A percentile compares a stretch with the other conserved stretches of the same genome.
Evolutionary conservation across 1,140 invertebrate species (phyloP).

Genomic region (Ceratitis capitata): DNA sequence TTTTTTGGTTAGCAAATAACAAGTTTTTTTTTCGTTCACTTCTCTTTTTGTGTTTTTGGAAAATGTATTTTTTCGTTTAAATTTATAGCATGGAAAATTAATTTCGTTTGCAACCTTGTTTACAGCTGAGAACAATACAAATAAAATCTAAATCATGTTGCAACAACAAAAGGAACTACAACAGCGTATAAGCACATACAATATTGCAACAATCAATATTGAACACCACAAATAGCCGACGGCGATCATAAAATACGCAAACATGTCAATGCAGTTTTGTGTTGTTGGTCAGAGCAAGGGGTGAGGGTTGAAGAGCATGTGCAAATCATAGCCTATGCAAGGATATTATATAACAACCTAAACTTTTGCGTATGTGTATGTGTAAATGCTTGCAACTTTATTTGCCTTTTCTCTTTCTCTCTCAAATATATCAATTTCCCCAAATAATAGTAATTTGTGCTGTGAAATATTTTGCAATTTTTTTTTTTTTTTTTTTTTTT

Average conservation of each 20-base stretch:
- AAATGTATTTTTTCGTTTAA: background rate
- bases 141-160: constrained; percentile 27
- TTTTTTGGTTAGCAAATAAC: constrained; percentile 15
- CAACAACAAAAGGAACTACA: background rate
- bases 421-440: constrained; percentile 9
- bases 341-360: background rate
- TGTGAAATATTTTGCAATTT: background rate
- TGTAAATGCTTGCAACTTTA: background rate
- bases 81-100: constrained; percentile 29
- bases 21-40: background rate
- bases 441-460: constrained; percentile 19
- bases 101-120: constrained; percentile 30
- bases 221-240: constrained; percentile 14
- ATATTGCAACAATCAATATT: constrained; percentile 23
- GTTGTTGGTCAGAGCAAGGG: background rate
- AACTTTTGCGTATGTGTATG: background rate
- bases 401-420: background rate
- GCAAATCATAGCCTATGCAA: background rate
- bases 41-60: background rate
- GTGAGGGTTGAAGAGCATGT: background rate
- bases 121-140: constrained; percentile 8
- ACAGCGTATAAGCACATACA: background rate
- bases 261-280: constrained; percentile 29
- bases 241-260: constrained; percentile 28
- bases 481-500: too few relatives aligned